Evolutionary conservation across 1,140 invertebrate genomes (phyloP).

Genomic region (Drosophila mayri): DNA sequence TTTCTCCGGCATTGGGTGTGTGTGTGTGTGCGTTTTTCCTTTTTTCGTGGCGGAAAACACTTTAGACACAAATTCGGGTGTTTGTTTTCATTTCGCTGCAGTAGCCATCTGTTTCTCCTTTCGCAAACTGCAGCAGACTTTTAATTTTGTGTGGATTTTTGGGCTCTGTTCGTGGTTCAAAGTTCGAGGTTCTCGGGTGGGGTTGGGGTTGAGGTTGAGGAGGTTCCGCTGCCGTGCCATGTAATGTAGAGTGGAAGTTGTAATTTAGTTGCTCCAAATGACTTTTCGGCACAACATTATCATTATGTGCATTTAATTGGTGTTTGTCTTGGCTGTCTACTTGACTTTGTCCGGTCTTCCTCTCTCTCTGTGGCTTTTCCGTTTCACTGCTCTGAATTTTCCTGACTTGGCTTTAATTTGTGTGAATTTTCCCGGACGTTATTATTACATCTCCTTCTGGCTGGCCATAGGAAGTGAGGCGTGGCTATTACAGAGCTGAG

Average conservation of each 20-base stretch:
- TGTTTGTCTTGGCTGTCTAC: conserved; percentile 68
- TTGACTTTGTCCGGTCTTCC: conserved; percentile 32
- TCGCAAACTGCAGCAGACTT: conserved; percentile 71
- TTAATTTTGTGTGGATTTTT: conserved; percentile 77
- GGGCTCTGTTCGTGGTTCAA: conserved; percentile 26
- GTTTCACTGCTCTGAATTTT: conserved; percentile 22
- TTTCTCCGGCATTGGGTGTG: conserved; percentile 5
- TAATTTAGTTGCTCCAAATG: conserved; percentile 81
- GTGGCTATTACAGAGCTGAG: conserved; percentile 16
- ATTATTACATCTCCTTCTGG: conserved; percentile 19
- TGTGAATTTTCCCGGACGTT: conserved; percentile 59
- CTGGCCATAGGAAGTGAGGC: conserved; percentile 39
- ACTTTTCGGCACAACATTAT: conserved; percentile 83
- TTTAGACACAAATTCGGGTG: conserved; percentile 55
- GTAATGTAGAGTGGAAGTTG: conserved; percentile 81
- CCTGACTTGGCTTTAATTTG: conserved; percentile 63
- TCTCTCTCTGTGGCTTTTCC: conserved; percentile 4
- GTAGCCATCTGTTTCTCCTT: conserved; percentile 69
- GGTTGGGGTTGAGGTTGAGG: conserved; percentile 26
- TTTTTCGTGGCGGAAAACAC: conserved; percentile 23
- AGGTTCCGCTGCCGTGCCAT: conserved; percentile 67
- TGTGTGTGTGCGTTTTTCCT: conserved; percentile 5
- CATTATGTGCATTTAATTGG: conserved; percentile 81
- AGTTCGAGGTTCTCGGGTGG: conserved; percentile 5
- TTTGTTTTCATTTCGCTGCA: conserved; percentile 79